phyloP scores from a whole-genome alignment of 2,888 invertebrate species.

The Drosophila neoperkinsi region DNA sequence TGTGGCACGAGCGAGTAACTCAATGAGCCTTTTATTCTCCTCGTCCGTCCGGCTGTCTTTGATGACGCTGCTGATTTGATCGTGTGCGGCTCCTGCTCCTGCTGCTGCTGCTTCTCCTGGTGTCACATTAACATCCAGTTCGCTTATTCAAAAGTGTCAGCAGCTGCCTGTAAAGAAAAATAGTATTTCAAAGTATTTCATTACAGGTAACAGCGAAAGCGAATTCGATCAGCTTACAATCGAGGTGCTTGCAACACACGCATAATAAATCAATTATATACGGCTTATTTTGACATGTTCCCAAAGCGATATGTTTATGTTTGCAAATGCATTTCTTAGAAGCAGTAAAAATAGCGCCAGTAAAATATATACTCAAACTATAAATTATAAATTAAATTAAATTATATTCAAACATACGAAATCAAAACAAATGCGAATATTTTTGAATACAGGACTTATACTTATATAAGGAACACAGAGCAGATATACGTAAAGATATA shows the following conservation, averaged over 20 bases:
- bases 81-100: slow-evolving; percentile 42
- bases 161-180: slow-evolving; percentile 58
- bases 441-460: not conserved
- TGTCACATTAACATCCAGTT: slow-evolving; percentile 39
- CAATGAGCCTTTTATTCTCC: slow-evolving; percentile 42
- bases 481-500: not conserved
- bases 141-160: slow-evolving; percentile 26
- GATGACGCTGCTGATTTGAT: slow-evolving; percentile 51
- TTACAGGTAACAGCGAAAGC: slow-evolving; percentile 31
- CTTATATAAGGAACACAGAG: not conserved
- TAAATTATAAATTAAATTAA: too few species aligned
- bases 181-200: slow-evolving; percentile 16
- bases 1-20: slow-evolving; percentile 58
- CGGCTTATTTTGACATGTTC: slow-evolving; percentile 2
- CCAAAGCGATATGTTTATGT: not conserved
- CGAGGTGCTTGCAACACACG: not conserved
- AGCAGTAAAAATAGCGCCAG: not conserved
- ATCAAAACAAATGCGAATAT: too few species aligned
- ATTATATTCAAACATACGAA: too few species aligned
- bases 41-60: slow-evolving; percentile 10
- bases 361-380: not conserved
- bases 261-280: not conserved
- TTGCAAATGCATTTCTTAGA: not conserved
- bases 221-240: not conserved
- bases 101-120: not conserved